Evolutionary conservation across 1,140 invertebrate genomes (phyloP).

Genomic region (Phortica variegata): DNA sequence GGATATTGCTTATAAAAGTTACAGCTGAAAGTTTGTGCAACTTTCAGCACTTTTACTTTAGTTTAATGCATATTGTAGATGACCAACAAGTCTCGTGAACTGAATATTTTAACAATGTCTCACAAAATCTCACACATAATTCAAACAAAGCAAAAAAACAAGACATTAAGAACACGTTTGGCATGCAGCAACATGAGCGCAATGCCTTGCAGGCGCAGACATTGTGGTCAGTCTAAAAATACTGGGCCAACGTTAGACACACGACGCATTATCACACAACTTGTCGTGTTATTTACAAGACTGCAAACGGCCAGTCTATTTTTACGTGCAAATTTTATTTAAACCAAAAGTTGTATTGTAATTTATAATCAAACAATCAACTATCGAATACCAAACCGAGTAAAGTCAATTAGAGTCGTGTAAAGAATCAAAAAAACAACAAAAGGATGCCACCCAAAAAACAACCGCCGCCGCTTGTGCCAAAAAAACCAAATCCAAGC

Average conservation of each 20-base stretch:
- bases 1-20: too few relatives aligned
- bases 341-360: neutral
- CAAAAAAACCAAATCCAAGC: conserved; percentile 66
- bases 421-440: neutral
- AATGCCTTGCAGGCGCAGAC: conserved; percentile 19
- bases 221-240: conserved; percentile 51
- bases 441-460: conserved; percentile 41
- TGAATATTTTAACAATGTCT: too few relatives aligned
- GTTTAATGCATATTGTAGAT: too few relatives aligned
- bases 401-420: too few relatives aligned
- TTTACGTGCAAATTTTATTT: neutral
- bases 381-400: conserved; percentile 2
- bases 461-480: conserved; percentile 57
- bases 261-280: too few relatives aligned
- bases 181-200: conserved; percentile 22
- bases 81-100: too few relatives aligned
- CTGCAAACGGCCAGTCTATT: conserved; percentile 16
- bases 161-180: conserved; percentile 23
- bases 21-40: too few relatives aligned
- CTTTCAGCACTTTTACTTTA: too few relatives aligned
- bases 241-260: conserved; percentile 43
- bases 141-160: conserved; percentile 35
- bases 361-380: conserved; percentile 5
- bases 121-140: conserved; percentile 41
- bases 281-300: neutral